phyloP scores from a whole-genome alignment of 2,888 invertebrate genomes.

The Cosmia pyralina region DNA sequence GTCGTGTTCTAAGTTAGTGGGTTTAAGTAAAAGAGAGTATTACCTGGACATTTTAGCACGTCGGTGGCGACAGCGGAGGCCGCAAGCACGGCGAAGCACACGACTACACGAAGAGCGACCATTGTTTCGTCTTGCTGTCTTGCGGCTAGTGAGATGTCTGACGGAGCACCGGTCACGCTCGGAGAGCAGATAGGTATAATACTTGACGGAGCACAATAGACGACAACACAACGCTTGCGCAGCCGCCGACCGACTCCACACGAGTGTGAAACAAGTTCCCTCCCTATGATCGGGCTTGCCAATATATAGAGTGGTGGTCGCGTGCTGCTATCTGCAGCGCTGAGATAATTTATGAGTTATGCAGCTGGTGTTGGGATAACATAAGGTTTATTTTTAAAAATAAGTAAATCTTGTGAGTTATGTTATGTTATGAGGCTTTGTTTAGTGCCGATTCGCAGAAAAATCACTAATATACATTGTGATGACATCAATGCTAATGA shows the following conservation, averaged over 20 bases:
- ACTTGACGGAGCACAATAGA: slow-evolving; percentile 22
- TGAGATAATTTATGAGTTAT: slow-evolving; percentile 53
- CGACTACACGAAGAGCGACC: slow-evolving; percentile 76
- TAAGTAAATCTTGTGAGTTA: slow-evolving; percentile 32
- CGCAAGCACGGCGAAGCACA: slow-evolving; percentile 75
- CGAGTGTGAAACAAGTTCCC: slow-evolving; percentile 39
- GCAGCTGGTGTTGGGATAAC: slow-evolving; percentile 46
- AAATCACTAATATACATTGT: slow-evolving; percentile 16
- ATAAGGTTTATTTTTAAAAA: slow-evolving; percentile 12
- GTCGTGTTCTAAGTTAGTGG: slow-evolving; percentile 70
- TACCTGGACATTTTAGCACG: slow-evolving; percentile 83
- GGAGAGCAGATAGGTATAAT: slow-evolving; percentile 22
- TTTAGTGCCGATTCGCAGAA: slow-evolving; percentile 35
- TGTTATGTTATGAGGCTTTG: slow-evolving; percentile 23
- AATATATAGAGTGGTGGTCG: slow-evolving; percentile 43
- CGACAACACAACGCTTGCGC: slow-evolving; percentile 26
- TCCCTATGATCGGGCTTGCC: slow-evolving; percentile 26
- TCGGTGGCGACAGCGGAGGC: slow-evolving; percentile 74
- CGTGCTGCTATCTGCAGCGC: slow-evolving; percentile 19
- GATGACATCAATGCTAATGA: too few species aligned
- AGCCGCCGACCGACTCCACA: slow-evolving; percentile 27
- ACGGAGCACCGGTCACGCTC: slow-evolving; percentile 37
- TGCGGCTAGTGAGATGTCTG: slow-evolving; percentile 26
- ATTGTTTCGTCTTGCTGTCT: slow-evolving; percentile 71
- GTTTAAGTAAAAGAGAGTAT: slow-evolving; percentile 74